Evolutionary conservation across 2,888 invertebrate genomes (phyloP).

Genomic region (Plutella xylostella): DNA sequence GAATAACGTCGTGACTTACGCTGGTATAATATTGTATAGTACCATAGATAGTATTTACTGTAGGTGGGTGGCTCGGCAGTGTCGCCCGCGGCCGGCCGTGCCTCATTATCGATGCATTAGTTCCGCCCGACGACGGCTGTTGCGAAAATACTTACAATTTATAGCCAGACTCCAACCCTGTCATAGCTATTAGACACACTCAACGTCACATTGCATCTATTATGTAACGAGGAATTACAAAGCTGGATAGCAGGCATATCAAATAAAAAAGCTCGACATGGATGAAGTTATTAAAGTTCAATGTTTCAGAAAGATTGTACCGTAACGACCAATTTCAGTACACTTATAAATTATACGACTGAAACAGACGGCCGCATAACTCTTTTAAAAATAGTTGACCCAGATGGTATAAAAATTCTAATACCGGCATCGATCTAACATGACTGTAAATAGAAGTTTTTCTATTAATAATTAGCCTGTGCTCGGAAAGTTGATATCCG

Average conservation of each 20-base stretch:
- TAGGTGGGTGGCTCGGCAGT: not conserved
- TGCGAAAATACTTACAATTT: slow-evolving; percentile 9
- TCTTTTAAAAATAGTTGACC: too few species aligned
- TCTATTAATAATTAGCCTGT: slow-evolving; percentile 1
- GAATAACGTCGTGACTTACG: not conserved
- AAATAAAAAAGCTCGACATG: too few species aligned
- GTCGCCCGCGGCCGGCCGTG: slow-evolving; percentile 10
- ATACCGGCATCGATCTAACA: not conserved
- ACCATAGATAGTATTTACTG: too few species aligned
- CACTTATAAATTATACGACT: too few species aligned
- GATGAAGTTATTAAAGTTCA: too few species aligned
- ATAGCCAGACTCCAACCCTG: not conserved
- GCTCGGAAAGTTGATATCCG: slow-evolving; percentile 41
- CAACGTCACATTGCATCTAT: too few species aligned
- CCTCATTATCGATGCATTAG: slow-evolving; percentile 39
- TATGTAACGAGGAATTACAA: too few species aligned
- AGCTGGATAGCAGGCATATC: too few species aligned
- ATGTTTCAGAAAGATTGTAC: too few species aligned
- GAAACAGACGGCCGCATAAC: too few species aligned
- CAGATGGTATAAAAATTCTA: not conserved
- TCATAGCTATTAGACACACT: slow-evolving; percentile 3
- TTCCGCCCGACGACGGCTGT: slow-evolving; percentile 20
- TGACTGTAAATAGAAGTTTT: slow-evolving; percentile 1
- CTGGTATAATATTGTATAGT: not conserved
- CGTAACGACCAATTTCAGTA: too few species aligned